Base-by-base conservation (phyloP, 2,113 vertebrate species). In the Anguilla rostrata region DNA sequence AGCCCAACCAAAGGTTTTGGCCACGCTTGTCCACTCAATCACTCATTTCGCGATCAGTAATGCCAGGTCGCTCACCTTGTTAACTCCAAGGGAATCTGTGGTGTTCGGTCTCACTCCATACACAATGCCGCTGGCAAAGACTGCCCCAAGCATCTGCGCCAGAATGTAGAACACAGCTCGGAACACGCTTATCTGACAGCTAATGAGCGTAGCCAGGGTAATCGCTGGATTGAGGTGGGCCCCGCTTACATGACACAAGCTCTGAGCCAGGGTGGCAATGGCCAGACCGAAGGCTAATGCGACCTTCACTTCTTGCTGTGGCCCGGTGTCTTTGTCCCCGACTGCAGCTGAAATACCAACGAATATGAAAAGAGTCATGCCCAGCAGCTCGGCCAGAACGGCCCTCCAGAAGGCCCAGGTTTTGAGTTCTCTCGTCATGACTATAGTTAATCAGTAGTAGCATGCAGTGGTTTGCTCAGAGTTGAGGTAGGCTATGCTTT, bases 221-320 rank as follows among this genome's bases (percentile, higher is more conserved):
- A 97, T 92, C 0, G 97, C 97, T 0, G 97, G 96, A 92, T 97
- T 97, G 89, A 98, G 93, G 92, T 97, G 96, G 0, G 95, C 95
- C 0, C 96, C 96, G 0, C 97, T 97, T 85, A 97, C 91, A 92
- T 97, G 96, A 82, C 96, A 95, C 89, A 97, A 92, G 0, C 95
- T 96, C 85, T 97, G 96, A 0, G 93, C 94, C 92, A 97, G 89
- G 0, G 96, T 96, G 41, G 95, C 96, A 0, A 97, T 93, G 40
- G 95, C 94, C 83, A 97, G 63, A 34, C 96, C 96, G 3, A 97
- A 98, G n/a, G 96, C 95, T 92, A 98, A 92, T 0, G 96, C 96
- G 82, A 97, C 96, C 89, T 98, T 98, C 86, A 98, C 95, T 0
- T 98, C 97, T 89, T 96, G 95, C 46, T 93, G 83, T 0, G 79